phyloP scores from a whole-genome alignment of 2,113 vertebrate species.

The Myotis brandtii region DNA sequence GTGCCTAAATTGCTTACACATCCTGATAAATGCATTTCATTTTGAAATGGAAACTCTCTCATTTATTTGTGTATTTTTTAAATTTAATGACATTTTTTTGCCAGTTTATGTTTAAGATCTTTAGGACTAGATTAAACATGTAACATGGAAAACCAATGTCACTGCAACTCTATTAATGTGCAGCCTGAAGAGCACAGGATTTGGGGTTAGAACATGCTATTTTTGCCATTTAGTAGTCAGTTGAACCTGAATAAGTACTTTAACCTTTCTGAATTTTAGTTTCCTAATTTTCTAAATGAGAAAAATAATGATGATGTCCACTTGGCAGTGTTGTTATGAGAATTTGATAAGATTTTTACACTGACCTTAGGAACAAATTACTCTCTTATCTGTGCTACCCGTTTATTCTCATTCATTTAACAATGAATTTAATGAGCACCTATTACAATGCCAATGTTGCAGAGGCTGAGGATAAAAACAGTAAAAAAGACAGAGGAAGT shows the following conservation, averaged over 20 bases:
- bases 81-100: slow-evolving; percentile 19
- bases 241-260: not conserved
- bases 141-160: not conserved
- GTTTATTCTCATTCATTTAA: not conserved
- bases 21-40: not conserved
- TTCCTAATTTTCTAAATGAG: not conserved
- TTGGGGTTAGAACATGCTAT: not conserved
- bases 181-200: not conserved
- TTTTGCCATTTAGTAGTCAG: not conserved
- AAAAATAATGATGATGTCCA: not conserved
- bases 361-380: not conserved
- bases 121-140: not conserved
- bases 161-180: not conserved
- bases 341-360: not conserved
- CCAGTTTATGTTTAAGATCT: slow-evolving; percentile 26
- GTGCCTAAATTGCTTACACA: not conserved
- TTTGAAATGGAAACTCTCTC: not conserved
- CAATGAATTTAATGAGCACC: not conserved
- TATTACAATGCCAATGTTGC: not conserved
- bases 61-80: not conserved
- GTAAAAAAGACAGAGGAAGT: not conserved
- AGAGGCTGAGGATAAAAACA: not conserved
- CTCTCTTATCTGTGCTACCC: not conserved
- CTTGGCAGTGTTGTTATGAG: not conserved
- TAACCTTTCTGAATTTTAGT: not conserved